Evolutionary conservation across 2,797 vertebrate species (phyloP).

Genomic region (Nothura maculosa): DNA sequence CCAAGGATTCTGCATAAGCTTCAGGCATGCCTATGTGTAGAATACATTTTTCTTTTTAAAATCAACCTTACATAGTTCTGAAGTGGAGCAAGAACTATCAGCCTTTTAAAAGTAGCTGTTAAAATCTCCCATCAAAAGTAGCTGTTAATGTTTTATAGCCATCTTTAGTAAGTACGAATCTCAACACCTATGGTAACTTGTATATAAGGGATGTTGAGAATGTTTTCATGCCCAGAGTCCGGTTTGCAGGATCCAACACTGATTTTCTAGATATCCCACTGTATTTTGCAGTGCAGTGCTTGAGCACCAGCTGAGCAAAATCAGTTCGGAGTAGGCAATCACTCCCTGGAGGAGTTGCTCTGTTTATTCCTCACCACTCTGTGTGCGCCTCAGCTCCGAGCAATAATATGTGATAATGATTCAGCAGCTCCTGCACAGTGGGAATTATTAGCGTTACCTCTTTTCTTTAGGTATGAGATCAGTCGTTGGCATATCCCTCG

Average conservation of each 20-base stretch:
- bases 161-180: not conserved
- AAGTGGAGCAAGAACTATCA: not conserved
- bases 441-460: not conserved
- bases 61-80: not conserved
- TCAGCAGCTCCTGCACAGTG: not conserved
- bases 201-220: not conserved
- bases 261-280: not conserved
- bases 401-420: not conserved
- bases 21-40: not conserved
- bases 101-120: not conserved
- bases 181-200: not conserved
- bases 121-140: not conserved
- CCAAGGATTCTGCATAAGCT: not conserved
- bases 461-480: not conserved
- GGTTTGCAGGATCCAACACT: not conserved
- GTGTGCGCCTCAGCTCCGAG: not conserved
- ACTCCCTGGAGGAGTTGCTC: not conserved
- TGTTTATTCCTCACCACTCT: not conserved
- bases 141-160: not conserved
- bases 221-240: not conserved
- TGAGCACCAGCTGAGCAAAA: not conserved
- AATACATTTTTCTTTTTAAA: fast-evolving
- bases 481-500: not conserved
- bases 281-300: not conserved
- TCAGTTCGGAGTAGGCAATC: not conserved